Evolutionary conservation across 2,113 vertebrate species (phyloP).

Genomic region (Chionis minor): DNA sequence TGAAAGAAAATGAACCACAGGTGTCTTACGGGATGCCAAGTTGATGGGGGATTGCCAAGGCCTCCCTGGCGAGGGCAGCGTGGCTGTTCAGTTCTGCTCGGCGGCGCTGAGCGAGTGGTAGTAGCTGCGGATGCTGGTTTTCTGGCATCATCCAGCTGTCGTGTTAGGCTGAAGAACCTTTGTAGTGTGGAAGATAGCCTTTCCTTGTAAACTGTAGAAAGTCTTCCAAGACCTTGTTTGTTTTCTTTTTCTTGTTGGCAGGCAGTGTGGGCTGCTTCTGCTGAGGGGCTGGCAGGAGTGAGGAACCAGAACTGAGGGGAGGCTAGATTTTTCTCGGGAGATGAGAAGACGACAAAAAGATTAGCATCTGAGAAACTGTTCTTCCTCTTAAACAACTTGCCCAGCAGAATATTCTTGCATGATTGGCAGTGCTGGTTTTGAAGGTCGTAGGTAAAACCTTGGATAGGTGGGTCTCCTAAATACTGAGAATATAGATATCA

Average conservation of each 20-base stretch:
- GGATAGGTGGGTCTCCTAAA: not conserved
- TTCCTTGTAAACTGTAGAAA: not conserved
- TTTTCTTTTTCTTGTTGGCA: not conserved
- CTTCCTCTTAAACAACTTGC: not conserved
- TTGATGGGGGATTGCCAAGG: not conserved
- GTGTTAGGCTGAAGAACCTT: not conserved
- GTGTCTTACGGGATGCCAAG: not conserved
- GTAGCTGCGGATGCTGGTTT: rapidly evolving
- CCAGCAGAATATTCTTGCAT: not conserved
- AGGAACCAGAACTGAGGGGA: not conserved
- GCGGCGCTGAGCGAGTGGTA: rapidly evolving
- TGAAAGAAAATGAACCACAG: not conserved
- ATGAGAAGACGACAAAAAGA: not conserved
- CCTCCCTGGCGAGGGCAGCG: not conserved
- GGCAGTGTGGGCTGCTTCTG: not conserved
- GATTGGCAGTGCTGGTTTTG: not conserved
- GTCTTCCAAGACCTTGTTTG: not conserved
- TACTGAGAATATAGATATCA: not conserved
- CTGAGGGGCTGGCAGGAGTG: not conserved
- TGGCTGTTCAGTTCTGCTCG: not conserved
- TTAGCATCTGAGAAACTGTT: not conserved
- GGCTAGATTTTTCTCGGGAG: not conserved
- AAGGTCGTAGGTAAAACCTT: not conserved
- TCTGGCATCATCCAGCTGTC: not conserved
- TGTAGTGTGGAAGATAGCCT: not conserved